Evolutionary conservation across 2,113 vertebrate species (phyloP).

Genomic region (Otus sunia): DNA sequence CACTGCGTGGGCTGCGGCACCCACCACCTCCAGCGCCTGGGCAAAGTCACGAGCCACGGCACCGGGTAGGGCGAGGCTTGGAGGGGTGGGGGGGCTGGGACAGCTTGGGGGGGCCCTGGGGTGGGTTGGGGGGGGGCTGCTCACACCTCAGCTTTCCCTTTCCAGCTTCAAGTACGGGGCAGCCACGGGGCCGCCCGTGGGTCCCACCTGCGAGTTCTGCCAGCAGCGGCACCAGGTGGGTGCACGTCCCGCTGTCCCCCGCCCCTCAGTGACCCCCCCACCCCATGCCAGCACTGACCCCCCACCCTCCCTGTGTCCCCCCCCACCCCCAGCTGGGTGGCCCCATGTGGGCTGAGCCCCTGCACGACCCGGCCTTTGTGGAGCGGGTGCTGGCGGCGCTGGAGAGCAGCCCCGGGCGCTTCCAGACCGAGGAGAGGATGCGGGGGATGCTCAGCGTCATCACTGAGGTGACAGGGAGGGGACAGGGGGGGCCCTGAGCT

Average conservation of each 20-base stretch:
- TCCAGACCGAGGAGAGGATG: conserved; percentile 83
- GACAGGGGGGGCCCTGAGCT: not conserved
- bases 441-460: conserved; percentile 87
- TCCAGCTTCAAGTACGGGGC: not conserved
- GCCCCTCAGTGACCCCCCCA: rapidly evolving
- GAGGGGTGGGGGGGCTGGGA: conserved; percentile 54
- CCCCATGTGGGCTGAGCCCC: conserved; percentile 88
- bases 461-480: conserved; percentile 74
- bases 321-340: conserved; percentile 77
- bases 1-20: conserved; percentile 91
- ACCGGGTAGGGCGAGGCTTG: not conserved
- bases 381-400: conserved; percentile 78
- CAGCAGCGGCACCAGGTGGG: conserved; percentile 79
- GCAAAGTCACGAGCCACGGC: conserved; percentile 76
- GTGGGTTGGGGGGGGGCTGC: too few species aligned
- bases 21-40: conserved; percentile 86
- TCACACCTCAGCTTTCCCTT: rapidly evolving
- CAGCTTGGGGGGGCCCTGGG: rapidly evolving
- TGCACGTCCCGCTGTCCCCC: too few species aligned
- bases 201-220: conserved; percentile 83
- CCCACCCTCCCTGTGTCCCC: not conserved
- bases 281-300: rapidly evolving
- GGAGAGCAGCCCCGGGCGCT: conserved; percentile 80
- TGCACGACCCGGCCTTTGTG: conserved; percentile 83
- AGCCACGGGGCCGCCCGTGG: conserved; percentile 83